Evolutionary conservation across 2,113 vertebrate genomes (phyloP).

Genomic region (Stegastes partitus): DNA sequence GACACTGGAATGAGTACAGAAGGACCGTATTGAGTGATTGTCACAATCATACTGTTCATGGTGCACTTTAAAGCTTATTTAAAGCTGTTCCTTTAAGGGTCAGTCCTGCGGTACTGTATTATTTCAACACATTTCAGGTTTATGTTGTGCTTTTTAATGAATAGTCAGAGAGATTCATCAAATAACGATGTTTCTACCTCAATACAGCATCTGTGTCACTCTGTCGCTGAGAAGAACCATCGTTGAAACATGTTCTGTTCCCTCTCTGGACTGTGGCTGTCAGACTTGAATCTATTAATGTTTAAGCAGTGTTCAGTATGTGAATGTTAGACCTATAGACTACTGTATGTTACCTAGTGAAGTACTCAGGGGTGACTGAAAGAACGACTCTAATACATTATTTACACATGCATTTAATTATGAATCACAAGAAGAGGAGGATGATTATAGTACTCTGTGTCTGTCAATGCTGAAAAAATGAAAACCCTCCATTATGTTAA

Average conservation of each 20-base stretch:
- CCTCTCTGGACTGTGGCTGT: not conserved
- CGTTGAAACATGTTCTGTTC: not conserved
- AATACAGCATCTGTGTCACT: not conserved
- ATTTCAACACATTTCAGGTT: slow-evolving; percentile 34
- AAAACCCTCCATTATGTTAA: not conserved
- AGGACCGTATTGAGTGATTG: not conserved
- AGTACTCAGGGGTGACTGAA: slow-evolving; percentile 61
- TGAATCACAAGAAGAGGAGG: slow-evolving; percentile 3
- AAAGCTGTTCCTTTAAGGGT: slow-evolving; percentile 29
- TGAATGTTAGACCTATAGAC: slow-evolving; percentile 40
- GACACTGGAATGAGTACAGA: not conserved
- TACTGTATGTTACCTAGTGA: slow-evolving; percentile 39
- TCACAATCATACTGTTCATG: slow-evolving; percentile 18
- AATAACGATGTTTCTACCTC: slow-evolving; percentile 48
- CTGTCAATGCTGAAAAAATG: slow-evolving; percentile 24
- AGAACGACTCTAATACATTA: slow-evolving; percentile 35
- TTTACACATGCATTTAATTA: slow-evolving; percentile 40
- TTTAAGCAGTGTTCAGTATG: slow-evolving; percentile 35
- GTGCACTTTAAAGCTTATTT: slow-evolving; percentile 63
- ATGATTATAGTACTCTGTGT: not conserved
- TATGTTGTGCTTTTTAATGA: slow-evolving; percentile 10
- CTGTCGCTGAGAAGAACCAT: slow-evolving; percentile 8
- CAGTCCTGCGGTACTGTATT: slow-evolving; percentile 48
- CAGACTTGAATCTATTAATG: slow-evolving; percentile 13
- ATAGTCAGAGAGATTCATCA: not conserved